Percentiles rank a stretch among this genome's conserved stretches.
These are phyloP conservation scores for Platycheirus albimanus DNA, from an alignment of 2,888 invertebrate species.

Conservation along the genomic window DNA sequence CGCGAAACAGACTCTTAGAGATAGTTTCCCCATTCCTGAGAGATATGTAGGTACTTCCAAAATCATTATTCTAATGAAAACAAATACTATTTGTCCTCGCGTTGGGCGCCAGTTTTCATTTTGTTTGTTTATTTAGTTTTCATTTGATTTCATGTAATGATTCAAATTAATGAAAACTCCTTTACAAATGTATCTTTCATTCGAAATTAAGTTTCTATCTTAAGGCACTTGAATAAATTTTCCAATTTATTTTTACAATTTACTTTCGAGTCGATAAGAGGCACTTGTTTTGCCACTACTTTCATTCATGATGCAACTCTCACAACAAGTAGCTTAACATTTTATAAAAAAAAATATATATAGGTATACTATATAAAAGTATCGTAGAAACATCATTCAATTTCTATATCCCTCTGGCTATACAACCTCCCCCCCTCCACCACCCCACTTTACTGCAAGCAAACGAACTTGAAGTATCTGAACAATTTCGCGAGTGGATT, in stretches of 20 bases:
- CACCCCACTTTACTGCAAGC: conserved; percentile 5
- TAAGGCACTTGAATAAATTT: background rate
- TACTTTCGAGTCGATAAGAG: background rate
- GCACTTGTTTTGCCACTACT: conserved; percentile 26
- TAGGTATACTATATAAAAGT: background rate
- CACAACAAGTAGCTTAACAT: background rate
- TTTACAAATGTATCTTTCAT: background rate
- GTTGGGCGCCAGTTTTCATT: too few species aligned
- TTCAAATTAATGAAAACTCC: too few species aligned
- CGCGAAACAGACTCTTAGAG: too few species aligned
- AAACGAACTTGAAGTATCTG: conserved; percentile 64
- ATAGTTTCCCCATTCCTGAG: too few species aligned
- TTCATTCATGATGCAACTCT: background rate
- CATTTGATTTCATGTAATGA: too few species aligned
- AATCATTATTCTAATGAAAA: too few species aligned
- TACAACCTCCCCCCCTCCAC: background rate
- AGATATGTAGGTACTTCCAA: too few species aligned
- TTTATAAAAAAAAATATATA: background rate
- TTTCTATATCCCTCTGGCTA: background rate
- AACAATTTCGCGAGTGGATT: conserved; percentile 70
- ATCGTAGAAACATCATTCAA: conserved; percentile 25
- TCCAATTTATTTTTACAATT: conserved; percentile 35
- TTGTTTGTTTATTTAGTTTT: too few species aligned
- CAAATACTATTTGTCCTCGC: too few species aligned
- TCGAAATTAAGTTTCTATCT: background rate